Evolutionary conservation across 2,113 vertebrate species (phyloP).

Genomic region (Zeus faber): DNA sequence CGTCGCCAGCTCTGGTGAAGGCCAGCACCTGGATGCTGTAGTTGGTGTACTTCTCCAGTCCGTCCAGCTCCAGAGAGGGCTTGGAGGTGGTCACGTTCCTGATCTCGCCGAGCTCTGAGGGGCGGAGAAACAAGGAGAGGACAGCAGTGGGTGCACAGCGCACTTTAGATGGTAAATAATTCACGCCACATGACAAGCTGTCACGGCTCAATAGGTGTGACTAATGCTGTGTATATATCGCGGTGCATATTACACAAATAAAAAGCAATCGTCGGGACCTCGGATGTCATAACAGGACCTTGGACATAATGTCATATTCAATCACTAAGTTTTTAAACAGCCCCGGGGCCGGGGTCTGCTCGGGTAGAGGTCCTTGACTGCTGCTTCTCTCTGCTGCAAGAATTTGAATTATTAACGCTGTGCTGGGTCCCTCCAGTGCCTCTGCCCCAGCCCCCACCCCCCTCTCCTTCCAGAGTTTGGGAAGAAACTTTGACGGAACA

Average conservation of each 20-base stretch:
- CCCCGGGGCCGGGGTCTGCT: slow-evolving; percentile 14
- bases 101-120: slow-evolving; percentile 93
- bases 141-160: background rate
- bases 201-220: slow-evolving; percentile 3
- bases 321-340: slow-evolving; percentile 22
- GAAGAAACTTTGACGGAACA: too few species aligned
- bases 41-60: slow-evolving; percentile 97
- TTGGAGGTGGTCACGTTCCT: slow-evolving; percentile 92
- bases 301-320: slow-evolving; percentile 23
- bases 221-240: slow-evolving; percentile 4
- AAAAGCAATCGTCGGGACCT: background rate
- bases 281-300: slow-evolving; percentile 15
- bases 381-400: slow-evolving; percentile 23
- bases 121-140: slow-evolving; percentile 11
- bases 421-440: too few species aligned
- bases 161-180: too few species aligned
- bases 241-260: too few species aligned
- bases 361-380: slow-evolving; percentile 14
- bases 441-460: too few species aligned
- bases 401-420: too few species aligned
- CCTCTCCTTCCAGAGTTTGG: too few species aligned
- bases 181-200: slow-evolving; percentile 10
- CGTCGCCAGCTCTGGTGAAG: slow-evolving; percentile 93
- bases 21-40: slow-evolving; percentile 97
- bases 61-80: slow-evolving; percentile 90